A percentile compares a stretch with the other conserved stretches of the same genome.
Conservation (phyloP, 2,797 vertebrate genomes). For the Labeo calbasu region DNA sequence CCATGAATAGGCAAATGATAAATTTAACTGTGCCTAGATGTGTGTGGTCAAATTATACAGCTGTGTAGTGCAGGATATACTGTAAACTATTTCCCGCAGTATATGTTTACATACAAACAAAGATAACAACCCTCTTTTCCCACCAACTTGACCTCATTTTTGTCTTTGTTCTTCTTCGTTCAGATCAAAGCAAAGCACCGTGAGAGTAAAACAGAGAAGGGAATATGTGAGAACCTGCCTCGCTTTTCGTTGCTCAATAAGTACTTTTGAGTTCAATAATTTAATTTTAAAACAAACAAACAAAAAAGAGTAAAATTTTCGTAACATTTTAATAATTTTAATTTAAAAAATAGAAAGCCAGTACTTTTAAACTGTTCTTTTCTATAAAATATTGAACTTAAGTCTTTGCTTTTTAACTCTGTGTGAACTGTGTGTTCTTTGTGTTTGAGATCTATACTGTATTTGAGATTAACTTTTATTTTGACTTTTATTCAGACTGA, state of each 20-base stretch:
- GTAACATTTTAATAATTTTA: neutral
- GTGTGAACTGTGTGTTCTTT: neutral
- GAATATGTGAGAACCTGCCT: slow-evolving; percentile 8
- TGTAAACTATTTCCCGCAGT: slow-evolving; percentile 15
- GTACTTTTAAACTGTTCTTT: neutral
- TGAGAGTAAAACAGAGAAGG: neutral
- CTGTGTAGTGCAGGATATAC: slow-evolving; percentile 4
- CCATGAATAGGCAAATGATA: neutral
- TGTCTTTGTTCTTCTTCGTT: slow-evolving; percentile 32
- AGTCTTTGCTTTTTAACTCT: neutral
- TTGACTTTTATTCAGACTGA: neutral
- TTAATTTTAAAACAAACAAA: neutral
- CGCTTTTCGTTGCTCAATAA: neutral
- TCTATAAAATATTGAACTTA: neutral
- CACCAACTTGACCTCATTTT: slow-evolving; percentile 36
- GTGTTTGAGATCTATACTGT: neutral
- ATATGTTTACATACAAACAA: slow-evolving; percentile 43
- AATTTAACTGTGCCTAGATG: neutral
- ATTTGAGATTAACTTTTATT: neutral
- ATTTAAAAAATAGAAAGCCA: neutral
- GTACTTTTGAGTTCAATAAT: neutral
- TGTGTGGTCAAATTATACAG: slow-evolving; percentile 32
- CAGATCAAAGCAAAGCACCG: slow-evolving; percentile 42
- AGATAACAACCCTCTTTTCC: slow-evolving; percentile 3
- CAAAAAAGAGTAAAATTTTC: neutral